Evolutionary conservation across 2,888 invertebrate genomes (phyloP), one percentile per base, ranked within the genome.

Genomic region (Melanotus villosus): DNA sequence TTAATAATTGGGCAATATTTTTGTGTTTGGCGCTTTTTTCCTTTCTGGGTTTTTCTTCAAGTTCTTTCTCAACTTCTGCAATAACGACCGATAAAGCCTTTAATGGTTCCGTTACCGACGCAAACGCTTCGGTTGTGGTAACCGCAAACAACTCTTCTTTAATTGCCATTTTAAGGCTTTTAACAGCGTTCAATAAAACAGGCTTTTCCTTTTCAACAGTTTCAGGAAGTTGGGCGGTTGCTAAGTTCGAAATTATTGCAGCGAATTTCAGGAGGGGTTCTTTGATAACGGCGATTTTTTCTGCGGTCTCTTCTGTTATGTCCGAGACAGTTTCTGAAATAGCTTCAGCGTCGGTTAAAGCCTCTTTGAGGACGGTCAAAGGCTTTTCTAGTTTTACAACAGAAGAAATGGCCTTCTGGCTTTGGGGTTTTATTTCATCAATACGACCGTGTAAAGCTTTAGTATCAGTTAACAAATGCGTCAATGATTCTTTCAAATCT

Each of bases 181-280:
- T 32, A 6, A 45, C 10, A 1, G 30, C 41, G 2, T 16, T 23
- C 2, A 59, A 14, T 2, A 23, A 12, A 65, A 74, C 69, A 18
- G 72, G 67, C 60, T 75, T 75, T 32, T 64, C 41, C 38, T 56
- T 10, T 12, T 67, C 60, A n/a, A 36, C 12, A 10, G 64, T 59
- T 65, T 68, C 45, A 1, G 70, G 65, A 38, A 57, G 71, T 19
- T 34, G 34, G 1, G 14, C 19, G 7, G 26, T 36, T 18, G 47
- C 18, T 5, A 67, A 34, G 58, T 69, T 64, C n/a, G 70, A 32
- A 23, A 74, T 14, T 19, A 60, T 19, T 45, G 68, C 36, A 5
- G 65, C 30, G 5, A 77, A 62, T 59, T 63, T 75, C 30, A 50
- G 52, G 1, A 71, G 14, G 14, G 71, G 71, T 58, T 62, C 47